A percentile compares a stretch with the other conserved stretches of the same genome.
phyloP scores from a whole-genome alignment of 30 jellyfish, hydroid and myxozoan species.

The Aurelia sp. region DNA sequence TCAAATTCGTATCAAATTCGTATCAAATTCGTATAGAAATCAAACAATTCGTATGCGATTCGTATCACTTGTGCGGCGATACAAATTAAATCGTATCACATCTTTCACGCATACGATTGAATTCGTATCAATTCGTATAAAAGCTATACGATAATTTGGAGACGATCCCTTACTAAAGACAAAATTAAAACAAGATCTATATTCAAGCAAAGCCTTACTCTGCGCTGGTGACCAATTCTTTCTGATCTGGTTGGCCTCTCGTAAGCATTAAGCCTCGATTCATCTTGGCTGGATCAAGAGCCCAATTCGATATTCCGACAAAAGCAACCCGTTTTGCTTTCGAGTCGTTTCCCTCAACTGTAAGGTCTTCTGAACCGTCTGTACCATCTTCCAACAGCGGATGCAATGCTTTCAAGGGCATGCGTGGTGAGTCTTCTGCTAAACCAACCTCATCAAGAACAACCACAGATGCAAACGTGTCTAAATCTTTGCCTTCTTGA shows the following conservation, averaged over 20 bases:
- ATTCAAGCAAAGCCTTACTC: slow-evolving; percentile 31
- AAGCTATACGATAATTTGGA: too few relatives aligned
- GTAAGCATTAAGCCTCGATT: slow-evolving; percentile 78
- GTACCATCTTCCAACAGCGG: slow-evolving; percentile 91
- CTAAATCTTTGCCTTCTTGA: slow-evolving; percentile 81
- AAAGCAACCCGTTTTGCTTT: slow-evolving; percentile 78
- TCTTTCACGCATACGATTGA: too few relatives aligned
- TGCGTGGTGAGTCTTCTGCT: slow-evolving; percentile 87
- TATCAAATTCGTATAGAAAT: too few relatives aligned
- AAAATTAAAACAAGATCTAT: too few relatives aligned
- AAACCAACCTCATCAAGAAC: slow-evolving; percentile 90
- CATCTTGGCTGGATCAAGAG: slow-evolving; percentile 86
- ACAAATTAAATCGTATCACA: too few relatives aligned
- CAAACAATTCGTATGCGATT: too few relatives aligned
- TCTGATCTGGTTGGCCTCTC: slow-evolving; percentile 69
- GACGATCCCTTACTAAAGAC: not conserved
- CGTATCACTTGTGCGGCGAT: too few relatives aligned
- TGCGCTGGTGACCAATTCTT: slow-evolving; percentile 74
- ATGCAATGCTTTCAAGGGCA: slow-evolving; percentile 90
- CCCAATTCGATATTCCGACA: slow-evolving; percentile 86
- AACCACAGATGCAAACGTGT: slow-evolving; percentile 76
- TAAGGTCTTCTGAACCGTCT: slow-evolving; percentile 87
- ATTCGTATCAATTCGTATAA: too few relatives aligned
- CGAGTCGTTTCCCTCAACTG: slow-evolving; percentile 50
- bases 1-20: too few relatives aligned